Conservation (phyloP, 2,888 invertebrate species). For the Limnephilus marmoratus region DNA sequence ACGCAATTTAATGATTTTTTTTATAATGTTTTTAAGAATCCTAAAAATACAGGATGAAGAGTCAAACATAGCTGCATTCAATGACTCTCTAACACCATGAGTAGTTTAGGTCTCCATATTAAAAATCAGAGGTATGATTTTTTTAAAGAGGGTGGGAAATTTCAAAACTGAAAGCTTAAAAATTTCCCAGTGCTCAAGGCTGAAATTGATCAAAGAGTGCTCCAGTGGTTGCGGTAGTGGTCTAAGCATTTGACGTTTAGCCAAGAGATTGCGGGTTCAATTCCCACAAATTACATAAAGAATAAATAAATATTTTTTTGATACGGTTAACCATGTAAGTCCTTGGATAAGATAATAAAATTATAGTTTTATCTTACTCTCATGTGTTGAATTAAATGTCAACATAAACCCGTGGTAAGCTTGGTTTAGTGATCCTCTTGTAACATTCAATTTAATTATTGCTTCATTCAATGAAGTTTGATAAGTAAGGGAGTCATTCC, state of each 20-base stretch:
- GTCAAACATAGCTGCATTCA: too few relatives aligned
- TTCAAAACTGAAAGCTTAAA: too few relatives aligned
- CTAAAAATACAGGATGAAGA: too few relatives aligned
- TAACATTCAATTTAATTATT: constrained; percentile 70
- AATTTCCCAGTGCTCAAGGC: too few relatives aligned
- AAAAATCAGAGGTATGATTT: too few relatives aligned
- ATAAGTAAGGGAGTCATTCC: constrained; percentile 12
- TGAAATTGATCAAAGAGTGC: too few relatives aligned
- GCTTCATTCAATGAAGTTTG: constrained; percentile 72
- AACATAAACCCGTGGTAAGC: constrained; percentile 79
- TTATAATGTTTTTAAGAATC: too few relatives aligned
- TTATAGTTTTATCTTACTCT: neutral
- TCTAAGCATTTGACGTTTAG: neutral
- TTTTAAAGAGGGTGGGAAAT: too few relatives aligned
- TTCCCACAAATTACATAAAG: neutral
- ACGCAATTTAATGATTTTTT: too few relatives aligned
- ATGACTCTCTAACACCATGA: too few relatives aligned
- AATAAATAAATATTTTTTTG: neutral
- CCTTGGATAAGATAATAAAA: neutral
- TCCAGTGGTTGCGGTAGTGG: neutral
- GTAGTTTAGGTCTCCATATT: too few relatives aligned
- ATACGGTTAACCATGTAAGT: neutral
- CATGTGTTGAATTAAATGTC: constrained; percentile 77
- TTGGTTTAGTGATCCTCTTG: constrained; percentile 69
- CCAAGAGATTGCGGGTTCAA: neutral